Percentiles rank a stretch among this genome's conserved stretches.
These are phyloP conservation scores for Cryptus armator DNA, from an alignment of 2,888 invertebrate genomes.

Conservation along the genomic window DNA sequence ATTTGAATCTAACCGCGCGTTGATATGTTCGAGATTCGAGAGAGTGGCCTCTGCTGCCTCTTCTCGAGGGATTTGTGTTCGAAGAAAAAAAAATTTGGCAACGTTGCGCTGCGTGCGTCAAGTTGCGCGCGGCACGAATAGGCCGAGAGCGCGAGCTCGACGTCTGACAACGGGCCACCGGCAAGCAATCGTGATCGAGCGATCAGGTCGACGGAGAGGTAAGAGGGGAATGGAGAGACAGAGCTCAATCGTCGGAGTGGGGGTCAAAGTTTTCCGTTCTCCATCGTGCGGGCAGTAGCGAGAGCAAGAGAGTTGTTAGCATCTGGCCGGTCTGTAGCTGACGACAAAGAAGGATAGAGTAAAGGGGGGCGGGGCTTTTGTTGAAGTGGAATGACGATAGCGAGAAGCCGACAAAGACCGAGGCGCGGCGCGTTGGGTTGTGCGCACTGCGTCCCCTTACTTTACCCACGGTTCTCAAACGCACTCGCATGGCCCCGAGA, in stretches of 20 bases:
- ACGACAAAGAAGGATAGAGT: neutral
- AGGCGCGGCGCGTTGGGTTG: neutral
- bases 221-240: constrained; percentile 47
- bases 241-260: constrained; percentile 22
- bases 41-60: constrained; percentile 22
- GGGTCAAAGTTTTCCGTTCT: constrained; percentile 67
- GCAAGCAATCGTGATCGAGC: constrained; percentile 50
- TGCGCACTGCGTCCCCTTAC: constrained; percentile 12
- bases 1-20: constrained; percentile 69
- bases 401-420: neutral
- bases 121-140: constrained; percentile 80
- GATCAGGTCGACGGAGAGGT: constrained; percentile 39
- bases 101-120: constrained; percentile 77
- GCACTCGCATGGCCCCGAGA: constrained; percentile 21
- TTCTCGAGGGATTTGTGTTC: neutral
- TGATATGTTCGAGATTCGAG: constrained; percentile 35
- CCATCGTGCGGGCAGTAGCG: constrained; percentile 23
- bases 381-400: constrained; percentile 3
- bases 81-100: constrained; percentile 71
- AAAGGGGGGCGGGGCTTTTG: neutral
- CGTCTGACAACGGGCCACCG: constrained; percentile 70
- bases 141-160: constrained; percentile 65
- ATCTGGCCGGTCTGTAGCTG: neutral
- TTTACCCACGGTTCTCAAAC: constrained; percentile 1
- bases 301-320: constrained; percentile 11